phyloP scores from a whole-genome alignment of 2,888 invertebrate species.

The Galeruca laticollis region DNA sequence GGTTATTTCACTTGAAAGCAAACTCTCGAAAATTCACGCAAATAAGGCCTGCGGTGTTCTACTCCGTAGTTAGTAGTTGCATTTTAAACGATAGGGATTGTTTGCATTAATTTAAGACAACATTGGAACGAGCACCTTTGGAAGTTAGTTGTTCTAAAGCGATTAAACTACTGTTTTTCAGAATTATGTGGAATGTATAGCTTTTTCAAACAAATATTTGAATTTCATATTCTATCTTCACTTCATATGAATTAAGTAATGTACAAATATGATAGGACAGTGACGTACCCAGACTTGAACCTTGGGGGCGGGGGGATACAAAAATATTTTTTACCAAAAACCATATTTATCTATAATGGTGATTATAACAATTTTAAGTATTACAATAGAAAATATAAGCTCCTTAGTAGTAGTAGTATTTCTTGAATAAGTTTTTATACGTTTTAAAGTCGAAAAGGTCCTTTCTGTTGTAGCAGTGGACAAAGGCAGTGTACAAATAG shows the following conservation, averaged over 20 bases:
- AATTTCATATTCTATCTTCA: neutral
- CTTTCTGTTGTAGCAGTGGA: too few relatives aligned
- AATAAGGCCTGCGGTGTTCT: conserved; percentile 29
- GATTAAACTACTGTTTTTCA: conserved; percentile 9
- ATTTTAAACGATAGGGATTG: conserved; percentile 33
- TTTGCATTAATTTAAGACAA: conserved; percentile 36
- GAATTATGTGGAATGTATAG: neutral
- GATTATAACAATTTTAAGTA: neutral
- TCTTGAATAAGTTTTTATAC: too few relatives aligned
- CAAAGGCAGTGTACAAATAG: too few relatives aligned
- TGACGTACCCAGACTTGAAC: too few relatives aligned
- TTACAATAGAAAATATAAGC: too few relatives aligned
- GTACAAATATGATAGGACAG: neutral
- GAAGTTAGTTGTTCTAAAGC: conserved; percentile 16
- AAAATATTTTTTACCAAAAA: too few relatives aligned
- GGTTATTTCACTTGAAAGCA: conserved; percentile 34
- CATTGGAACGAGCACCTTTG: conserved; percentile 25
- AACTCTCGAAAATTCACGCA: conserved; percentile 27
- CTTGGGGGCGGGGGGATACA: too few relatives aligned
- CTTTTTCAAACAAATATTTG: neutral
- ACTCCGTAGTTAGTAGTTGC: conserved; percentile 20
- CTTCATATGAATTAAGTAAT: neutral
- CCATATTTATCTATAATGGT: too few relatives aligned
- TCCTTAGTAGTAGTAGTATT: too few relatives aligned
- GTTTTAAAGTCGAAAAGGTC: too few relatives aligned